Base-by-base conservation (phyloP, 2,888 invertebrate species). In the Campoplex capitator region DNA sequence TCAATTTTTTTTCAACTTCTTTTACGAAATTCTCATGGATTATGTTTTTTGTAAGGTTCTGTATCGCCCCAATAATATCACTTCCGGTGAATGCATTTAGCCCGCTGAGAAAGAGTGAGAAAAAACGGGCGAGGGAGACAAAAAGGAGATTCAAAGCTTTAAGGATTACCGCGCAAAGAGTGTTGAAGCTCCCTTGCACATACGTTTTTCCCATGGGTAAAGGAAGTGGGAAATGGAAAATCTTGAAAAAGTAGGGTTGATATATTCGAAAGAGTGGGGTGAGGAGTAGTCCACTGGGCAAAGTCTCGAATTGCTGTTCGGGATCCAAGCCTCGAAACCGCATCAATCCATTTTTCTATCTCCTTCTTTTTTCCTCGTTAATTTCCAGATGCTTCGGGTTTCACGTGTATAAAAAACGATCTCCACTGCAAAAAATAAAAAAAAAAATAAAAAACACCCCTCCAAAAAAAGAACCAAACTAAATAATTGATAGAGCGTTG, bases 151-250 rank as follows among this genome's bases (percentile, higher is more conserved):
- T 77, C 16, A 7, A 67, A 67, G 67, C 51, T 38, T n/a, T 7
- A 42, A 42, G 68, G 70, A 70, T 79, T 48, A 79, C 58, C 54
- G 77, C 54, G 67, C 35, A 8, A 68, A 51, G 42, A 68, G 68
- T 42, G 78, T 48, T 11, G 51, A 35, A 77, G 65, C 76, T 77
- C 65, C 35, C n/a, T 68, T 23, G 38, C 58, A n/a, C 56, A 35
- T 51, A 62, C 65, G 16, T 13, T 54, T 56, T 45, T 38, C 45
- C 79, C 56, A 23, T 18, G 70, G 23, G 68, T 11, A 16, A 70
- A 45, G 56, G 13, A 45, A 70, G 18, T 68, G 54, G 16, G 67
- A 78, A 23, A 78, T 51, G 42, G 54, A 79, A 79, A 70, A 79
- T 70, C 56, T 79, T 70, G 56, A 42, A 68, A 78, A 6, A 45